Evolutionary conservation across 2,797 vertebrate species (phyloP), one percentile per base, ranked within the genome.

Genomic region (Ispidina picta): DNA sequence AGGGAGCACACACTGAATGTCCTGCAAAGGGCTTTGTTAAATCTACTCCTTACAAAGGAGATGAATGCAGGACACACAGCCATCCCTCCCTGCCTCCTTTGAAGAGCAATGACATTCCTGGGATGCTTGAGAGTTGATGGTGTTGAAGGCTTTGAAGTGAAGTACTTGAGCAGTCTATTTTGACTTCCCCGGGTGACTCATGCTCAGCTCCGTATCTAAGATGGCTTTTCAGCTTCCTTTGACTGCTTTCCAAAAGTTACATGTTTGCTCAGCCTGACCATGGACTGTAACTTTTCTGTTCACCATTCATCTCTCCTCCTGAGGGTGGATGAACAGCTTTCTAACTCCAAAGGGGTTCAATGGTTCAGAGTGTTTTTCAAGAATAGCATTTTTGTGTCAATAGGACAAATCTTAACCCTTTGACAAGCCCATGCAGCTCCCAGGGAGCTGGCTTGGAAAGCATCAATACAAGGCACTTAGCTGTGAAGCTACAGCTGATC

Each of bases 121-220:
- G 58, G 77, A 89, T 94, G 86, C 90, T 95, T 86, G 88, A 66
- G 91, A 65, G 74, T 49, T 86, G 85, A 59, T 88, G 83, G 81
- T 55, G 73, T 46, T 63, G 90, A 83, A 85, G 74, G 83, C 92
- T 97, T 96, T 97, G 96, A 96, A 95, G 93, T 96, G 70, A 84
- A 81, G 92, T 81, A 44, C 95, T 96, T 95, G 90, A 94, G 89
- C 87, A 89, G 86, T 80, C 88, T 93, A 23, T 92, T 95, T 86
- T 93, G 92, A 91, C 93, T 94, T 92, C 76, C 89, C 83, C 7
- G 79, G 26, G 89, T 96, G 86, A 90, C 69, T 94, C 89, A 88
- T 25, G 93, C 73, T 90, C 94, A 71, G 70, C 83, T 87, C 92
- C 22, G 10, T 88, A 79, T 87, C 90, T 92, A 70, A 83, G 92